Conservation (phyloP, 2,797 vertebrate genomes). For the Neopelma chrysocephalum region DNA sequence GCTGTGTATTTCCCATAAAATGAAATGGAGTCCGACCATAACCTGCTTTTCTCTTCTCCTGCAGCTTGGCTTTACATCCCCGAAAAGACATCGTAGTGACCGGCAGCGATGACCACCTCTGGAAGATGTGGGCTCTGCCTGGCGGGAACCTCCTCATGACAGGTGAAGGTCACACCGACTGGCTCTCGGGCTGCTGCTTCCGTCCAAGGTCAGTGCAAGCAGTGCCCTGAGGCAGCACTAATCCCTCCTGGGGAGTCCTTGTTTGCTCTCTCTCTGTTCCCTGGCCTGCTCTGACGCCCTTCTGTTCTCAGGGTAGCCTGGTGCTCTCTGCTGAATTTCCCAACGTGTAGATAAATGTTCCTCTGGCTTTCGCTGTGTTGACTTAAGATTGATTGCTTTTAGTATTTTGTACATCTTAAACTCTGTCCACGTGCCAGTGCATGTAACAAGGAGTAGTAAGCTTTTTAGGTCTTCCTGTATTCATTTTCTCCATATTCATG, state of each 20-base stretch:
- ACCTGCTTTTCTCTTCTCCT: background rate
- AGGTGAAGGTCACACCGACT: slow-evolving; percentile 85
- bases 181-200: slow-evolving; percentile 86
- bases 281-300: slow-evolving; percentile 14
- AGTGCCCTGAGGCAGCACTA: background rate
- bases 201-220: slow-evolving; percentile 80
- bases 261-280: background rate
- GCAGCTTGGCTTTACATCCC: slow-evolving; percentile 76
- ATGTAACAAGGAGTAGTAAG: slow-evolving; percentile 42
- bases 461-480: slow-evolving; percentile 4
- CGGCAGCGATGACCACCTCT: slow-evolving; percentile 77
- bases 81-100: slow-evolving; percentile 69
- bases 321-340: background rate
- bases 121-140: slow-evolving; percentile 79
- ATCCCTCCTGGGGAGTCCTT: background rate
- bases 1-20: background rate
- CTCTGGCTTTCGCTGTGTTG: slow-evolving; percentile 57
- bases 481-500: background rate
- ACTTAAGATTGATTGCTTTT: slow-evolving; percentile 68
- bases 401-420: slow-evolving; percentile 48
- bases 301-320: slow-evolving; percentile 3
- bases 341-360: slow-evolving; percentile 38
- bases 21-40: background rate
- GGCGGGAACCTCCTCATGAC: slow-evolving; percentile 78
- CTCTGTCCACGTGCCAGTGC: background rate